A percentile compares a stretch with the other conserved stretches of the same genome.
phyloP scores from a whole-genome alignment of 1,140 invertebrate species.

The Halyomorpha halys region DNA sequence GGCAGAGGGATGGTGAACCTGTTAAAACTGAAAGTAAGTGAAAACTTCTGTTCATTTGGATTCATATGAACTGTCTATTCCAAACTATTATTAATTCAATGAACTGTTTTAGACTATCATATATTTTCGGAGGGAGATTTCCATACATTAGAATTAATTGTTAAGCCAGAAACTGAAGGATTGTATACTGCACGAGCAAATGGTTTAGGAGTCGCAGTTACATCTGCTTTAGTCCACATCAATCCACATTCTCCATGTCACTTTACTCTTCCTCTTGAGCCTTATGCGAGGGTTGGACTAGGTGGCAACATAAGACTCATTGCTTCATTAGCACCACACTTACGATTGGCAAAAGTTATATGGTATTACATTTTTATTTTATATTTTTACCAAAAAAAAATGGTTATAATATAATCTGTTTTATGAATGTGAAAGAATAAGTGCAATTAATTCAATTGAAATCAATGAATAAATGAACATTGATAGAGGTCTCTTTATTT shows the following conservation, averaged over 20 bases:
- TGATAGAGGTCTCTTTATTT: too few relatives aligned
- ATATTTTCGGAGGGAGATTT: slow-evolving; percentile 5
- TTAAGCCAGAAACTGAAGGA: not conserved
- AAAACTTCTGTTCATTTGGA: not conserved
- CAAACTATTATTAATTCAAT: too few relatives aligned
- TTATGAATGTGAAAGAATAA: too few relatives aligned
- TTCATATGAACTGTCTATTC: too few relatives aligned
- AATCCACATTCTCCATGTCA: not conserved
- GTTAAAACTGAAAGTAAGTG: slow-evolving; percentile 44
- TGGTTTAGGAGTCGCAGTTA: slow-evolving; percentile 1
- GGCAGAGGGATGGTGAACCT: slow-evolving; percentile 62
- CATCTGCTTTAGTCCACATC: not conserved
- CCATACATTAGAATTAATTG: slow-evolving; percentile 1
- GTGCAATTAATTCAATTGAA: too few relatives aligned
- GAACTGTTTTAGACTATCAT: too few relatives aligned
- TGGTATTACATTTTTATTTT: not conserved
- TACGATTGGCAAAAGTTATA: not conserved
- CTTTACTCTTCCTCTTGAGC: not conserved
- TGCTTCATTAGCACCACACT: not conserved
- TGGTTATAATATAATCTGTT: too few relatives aligned
- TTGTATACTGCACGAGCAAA: not conserved
- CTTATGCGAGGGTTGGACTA: not conserved
- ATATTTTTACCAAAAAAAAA: too few relatives aligned
- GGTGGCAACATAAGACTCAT: not conserved
- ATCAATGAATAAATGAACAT: too few relatives aligned